phyloP scores from a whole-genome alignment of 2,888 invertebrate genomes.

The Chirona hameri region DNA sequence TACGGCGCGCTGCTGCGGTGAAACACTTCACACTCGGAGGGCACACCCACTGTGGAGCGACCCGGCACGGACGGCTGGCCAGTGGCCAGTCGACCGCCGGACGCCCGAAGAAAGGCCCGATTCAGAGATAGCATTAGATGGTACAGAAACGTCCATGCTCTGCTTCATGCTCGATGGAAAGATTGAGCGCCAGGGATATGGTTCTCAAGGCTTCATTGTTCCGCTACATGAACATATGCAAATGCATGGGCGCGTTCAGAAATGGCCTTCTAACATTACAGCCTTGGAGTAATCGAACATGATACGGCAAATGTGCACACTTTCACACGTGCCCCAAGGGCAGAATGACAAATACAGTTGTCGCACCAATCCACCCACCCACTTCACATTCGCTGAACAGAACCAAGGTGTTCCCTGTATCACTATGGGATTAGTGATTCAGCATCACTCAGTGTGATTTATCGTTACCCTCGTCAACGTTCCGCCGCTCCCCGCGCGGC shows the following conservation, averaged over 20 bases:
- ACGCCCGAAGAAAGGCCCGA: no score
- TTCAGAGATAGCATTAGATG: no score
- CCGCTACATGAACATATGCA: neutral
- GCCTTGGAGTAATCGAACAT: neutral
- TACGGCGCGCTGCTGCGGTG: neutral
- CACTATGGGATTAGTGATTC: no score
- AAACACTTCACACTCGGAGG: neutral
- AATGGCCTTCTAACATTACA: neutral
- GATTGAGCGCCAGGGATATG: neutral
- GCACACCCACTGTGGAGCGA: neutral
- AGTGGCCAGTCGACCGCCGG: no score
- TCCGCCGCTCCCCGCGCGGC: no score
- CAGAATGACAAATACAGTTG: neutral
- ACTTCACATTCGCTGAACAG: no score
- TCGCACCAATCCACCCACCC: neutral
- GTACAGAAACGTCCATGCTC: no score
- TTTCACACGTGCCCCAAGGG: neutral
- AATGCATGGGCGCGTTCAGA: neutral
- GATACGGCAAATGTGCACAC: neutral
- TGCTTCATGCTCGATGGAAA: no score
- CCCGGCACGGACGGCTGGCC: no score
- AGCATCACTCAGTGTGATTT: no score
- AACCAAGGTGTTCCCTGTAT: no score
- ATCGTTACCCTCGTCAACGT: no score
- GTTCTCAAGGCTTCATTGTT: neutral